Conservation (phyloP, 2,113 vertebrate genomes). For the Alethe diademata region DNA sequence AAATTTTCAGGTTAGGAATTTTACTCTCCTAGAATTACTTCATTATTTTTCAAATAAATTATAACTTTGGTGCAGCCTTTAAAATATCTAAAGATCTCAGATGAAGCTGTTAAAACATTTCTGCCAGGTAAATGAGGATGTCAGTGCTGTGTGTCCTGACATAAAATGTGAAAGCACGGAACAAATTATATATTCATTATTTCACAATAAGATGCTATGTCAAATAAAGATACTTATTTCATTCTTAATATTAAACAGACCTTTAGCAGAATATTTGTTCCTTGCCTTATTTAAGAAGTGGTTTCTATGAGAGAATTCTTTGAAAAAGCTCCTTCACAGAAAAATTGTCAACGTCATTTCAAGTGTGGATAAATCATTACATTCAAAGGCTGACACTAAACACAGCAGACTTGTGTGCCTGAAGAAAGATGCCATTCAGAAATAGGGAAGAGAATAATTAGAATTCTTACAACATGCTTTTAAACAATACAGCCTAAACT, state of each 20-base stretch:
- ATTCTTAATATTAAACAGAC: background rate
- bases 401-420: slow-evolving; percentile 27
- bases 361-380: background rate
- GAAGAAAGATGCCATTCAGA: slow-evolving; percentile 30
- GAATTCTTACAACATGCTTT: slow-evolving; percentile 33
- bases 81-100: background rate
- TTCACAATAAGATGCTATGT: background rate
- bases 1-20: background rate
- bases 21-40: background rate
- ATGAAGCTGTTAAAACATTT: background rate
- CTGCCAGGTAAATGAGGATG: background rate
- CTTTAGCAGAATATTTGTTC: background rate
- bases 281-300: background rate
- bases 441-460: slow-evolving; percentile 25
- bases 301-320: background rate
- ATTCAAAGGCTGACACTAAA: slow-evolving; percentile 23
- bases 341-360: background rate
- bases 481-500: slow-evolving; percentile 33
- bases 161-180: accelerated
- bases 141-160: background rate
- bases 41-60: background rate
- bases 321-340: background rate
- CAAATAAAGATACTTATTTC: background rate
- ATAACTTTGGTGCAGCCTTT: background rate
- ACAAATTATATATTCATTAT: background rate